These are phyloP conservation scores for Amphiprion percula DNA, from an alignment of 2,113 vertebrate species.

Conservation along the genomic window DNA sequence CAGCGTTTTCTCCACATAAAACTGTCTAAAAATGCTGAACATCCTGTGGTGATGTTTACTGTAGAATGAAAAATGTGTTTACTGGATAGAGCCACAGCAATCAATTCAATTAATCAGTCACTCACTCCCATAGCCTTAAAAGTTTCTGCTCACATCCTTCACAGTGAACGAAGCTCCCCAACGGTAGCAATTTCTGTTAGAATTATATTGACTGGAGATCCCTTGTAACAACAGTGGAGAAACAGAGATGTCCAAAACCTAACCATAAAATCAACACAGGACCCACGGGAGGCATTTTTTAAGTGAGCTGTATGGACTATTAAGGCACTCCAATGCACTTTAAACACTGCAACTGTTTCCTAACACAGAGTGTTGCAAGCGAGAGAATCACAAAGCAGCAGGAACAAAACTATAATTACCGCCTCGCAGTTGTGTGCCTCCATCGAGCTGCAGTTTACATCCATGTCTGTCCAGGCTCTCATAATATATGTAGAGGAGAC, in stretches of 20 bases:
- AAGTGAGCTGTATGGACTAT: not conserved
- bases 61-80: not conserved
- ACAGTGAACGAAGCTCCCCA: not conserved
- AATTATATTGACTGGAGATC: not conserved
- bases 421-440: too few species aligned
- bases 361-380: not conserved
- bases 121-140: not conserved
- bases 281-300: not conserved
- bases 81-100: not conserved
- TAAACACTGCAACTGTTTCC: conserved; percentile 1
- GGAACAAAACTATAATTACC: not conserved
- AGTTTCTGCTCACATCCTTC: not conserved
- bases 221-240: not conserved
- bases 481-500: too few species aligned
- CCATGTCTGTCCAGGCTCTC: too few species aligned
- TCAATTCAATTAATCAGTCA: not conserved
- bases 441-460: too few species aligned
- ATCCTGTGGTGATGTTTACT: not conserved
- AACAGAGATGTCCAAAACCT: not conserved
- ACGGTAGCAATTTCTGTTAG: not conserved
- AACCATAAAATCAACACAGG: not conserved
- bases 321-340: not conserved
- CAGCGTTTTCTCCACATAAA: not conserved
- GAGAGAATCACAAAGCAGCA: conserved; percentile 15
- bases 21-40: not conserved